phyloP scores from a whole-genome alignment of 2,797 vertebrate species.

The Lagocephalus sceleratus region DNA sequence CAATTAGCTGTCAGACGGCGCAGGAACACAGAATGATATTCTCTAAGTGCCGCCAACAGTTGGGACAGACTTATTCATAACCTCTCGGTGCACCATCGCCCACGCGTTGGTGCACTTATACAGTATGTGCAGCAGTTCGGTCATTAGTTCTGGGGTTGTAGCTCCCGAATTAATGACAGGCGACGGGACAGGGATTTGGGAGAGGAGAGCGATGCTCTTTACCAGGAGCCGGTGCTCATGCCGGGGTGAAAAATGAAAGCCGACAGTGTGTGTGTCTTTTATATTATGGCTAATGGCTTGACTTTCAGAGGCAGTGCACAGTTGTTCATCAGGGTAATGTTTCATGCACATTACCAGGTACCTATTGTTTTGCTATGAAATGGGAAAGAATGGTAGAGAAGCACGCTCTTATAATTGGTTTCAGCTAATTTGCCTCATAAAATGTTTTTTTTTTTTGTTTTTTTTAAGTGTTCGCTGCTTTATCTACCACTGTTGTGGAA shows the following conservation, averaged over 20 bases:
- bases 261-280: conserved; percentile 72
- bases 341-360: conserved; percentile 63
- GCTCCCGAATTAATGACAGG: conserved; percentile 53
- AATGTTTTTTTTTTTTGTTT: conserved; percentile 42
- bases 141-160: conserved; percentile 59
- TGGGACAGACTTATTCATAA: conserved; percentile 65
- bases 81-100: conserved; percentile 59
- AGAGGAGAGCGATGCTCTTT: conserved; percentile 20
- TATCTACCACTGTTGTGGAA: background rate
- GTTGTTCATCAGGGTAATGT: conserved; percentile 69
- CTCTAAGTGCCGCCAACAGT: conserved; percentile 52
- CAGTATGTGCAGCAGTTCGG: conserved; percentile 14
- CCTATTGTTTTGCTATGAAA: conserved; percentile 52
- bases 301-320: conserved; percentile 58
- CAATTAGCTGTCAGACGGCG: conserved; percentile 71
- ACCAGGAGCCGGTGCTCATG: conserved; percentile 45
- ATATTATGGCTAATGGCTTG: conserved; percentile 72
- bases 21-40: conserved; percentile 51
- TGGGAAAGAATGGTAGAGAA: conserved; percentile 10
- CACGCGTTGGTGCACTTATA: conserved; percentile 55
- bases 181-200: conserved; percentile 44
- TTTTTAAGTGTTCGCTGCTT: conserved; percentile 21
- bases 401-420: conserved; percentile 38
- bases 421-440: conserved; percentile 49
- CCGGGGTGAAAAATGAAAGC: conserved; percentile 68